Evolutionary conservation across 1,140 invertebrate genomes (phyloP), one percentile per base, ranked within the genome.

Genomic region (Drosophila biarmipes): DNA sequence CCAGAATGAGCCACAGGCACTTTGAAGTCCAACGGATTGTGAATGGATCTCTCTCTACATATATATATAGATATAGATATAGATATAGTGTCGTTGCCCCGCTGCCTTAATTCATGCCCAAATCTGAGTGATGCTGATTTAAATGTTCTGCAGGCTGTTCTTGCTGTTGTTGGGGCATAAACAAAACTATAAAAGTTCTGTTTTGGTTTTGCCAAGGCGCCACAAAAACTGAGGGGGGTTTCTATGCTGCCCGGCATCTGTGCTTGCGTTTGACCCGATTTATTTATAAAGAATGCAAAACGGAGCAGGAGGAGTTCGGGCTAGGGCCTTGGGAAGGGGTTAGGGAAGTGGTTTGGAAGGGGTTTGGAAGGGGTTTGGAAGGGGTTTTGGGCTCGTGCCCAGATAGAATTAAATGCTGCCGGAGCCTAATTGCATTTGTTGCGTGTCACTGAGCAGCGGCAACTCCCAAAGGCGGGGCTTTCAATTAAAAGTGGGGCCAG

Each of bases 121-220:
- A 64, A 55, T 68, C 62, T 14, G 31, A 45, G 17, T 43, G 59
- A 53, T 43, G 35, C 64, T 40, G 42, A 54, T 72, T 62, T 72
- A 49, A 53, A 49, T 49, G 67, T 38, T 61, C 35, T 46, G 35
- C 34, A 63, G 80, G 78, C 73, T 76, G 54, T 66, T 81, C 61
- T 52, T 42, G 49, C 59, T 80, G 78, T 81, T 81, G 63, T 73
- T 81, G 57, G 57, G 61, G 67, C 74, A 86, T 86, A 85, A 85
- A 85, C 81, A 85, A 85, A 85, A 77, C 81, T 81, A 85, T 85
- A 85, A 85, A 85, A 85, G 59, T 59, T 69, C 43, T 59, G 54
- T 64, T 52, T 64, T 69, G 58, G 37, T 55, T 73, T 67, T 43
- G 62, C 38, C 46, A 57, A 81, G 81, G 78, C 81, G 81, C 81